Evolutionary conservation across 2,113 vertebrate genomes (phyloP).

Genomic region (Dryoscopus gambensis): DNA sequence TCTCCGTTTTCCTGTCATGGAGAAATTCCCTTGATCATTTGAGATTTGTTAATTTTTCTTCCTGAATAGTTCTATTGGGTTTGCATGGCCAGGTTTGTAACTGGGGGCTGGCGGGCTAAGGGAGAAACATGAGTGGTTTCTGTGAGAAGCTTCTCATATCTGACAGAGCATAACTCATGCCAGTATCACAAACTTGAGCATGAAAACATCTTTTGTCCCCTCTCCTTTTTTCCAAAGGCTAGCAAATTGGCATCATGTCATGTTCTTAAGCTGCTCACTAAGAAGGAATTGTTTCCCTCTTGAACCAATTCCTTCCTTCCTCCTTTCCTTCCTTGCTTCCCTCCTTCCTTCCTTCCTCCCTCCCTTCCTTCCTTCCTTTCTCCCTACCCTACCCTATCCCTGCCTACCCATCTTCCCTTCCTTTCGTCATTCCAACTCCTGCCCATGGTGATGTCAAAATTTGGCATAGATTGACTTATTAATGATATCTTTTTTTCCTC

Average conservation of each 20-base stretch:
- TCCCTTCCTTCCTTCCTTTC: too few relatives aligned
- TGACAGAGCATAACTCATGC: background rate
- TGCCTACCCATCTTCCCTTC: too few relatives aligned
- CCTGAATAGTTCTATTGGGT: background rate
- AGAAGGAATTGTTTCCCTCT: background rate
- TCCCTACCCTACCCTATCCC: background rate
- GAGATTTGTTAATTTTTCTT: background rate
- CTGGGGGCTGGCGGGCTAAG: rapidly evolving
- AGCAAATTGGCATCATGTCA: background rate
- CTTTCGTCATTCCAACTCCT: background rate
- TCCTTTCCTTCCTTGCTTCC: too few relatives aligned
- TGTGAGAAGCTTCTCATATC: background rate
- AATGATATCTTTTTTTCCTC: background rate
- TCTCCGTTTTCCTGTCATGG: background rate
- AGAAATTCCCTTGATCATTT: background rate
- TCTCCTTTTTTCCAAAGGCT: background rate
- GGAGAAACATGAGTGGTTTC: background rate
- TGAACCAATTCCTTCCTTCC: background rate
- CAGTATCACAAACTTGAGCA: background rate
- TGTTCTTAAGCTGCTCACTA: background rate
- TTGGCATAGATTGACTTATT: too few relatives aligned
- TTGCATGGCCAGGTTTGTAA: background rate
- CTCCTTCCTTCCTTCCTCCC: too few relatives aligned
- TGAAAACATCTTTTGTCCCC: background rate
- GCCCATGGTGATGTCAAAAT: background rate